These are phyloP conservation scores for Candoia aspera DNA, from an alignment of 2,113 vertebrate genomes.

Conservation along the genomic window DNA sequence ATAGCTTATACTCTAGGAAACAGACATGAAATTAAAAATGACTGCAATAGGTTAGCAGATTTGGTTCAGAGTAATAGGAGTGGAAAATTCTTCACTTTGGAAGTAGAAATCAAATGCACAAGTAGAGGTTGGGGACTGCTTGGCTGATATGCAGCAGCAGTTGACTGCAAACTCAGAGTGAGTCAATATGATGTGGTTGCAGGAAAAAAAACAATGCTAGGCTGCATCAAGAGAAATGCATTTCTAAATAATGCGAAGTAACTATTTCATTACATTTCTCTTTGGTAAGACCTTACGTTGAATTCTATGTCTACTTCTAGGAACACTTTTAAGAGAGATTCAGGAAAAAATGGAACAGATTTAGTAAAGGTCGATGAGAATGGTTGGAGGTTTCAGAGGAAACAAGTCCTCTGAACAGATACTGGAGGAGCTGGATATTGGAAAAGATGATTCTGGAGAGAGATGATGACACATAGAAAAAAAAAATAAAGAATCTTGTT, in stretches of 20 bases:
- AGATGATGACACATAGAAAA: not conserved
- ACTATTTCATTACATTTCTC: not conserved
- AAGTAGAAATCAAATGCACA: not conserved
- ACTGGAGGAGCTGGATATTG: not conserved
- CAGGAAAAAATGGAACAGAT: not conserved
- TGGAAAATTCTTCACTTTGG: not conserved
- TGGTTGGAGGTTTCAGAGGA: not conserved
- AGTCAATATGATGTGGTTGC: not conserved
- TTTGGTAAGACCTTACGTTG: not conserved
- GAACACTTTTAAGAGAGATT: not conserved
- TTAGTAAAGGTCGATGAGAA: not conserved
- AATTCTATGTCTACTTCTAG: not conserved
- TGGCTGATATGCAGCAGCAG: not conserved
- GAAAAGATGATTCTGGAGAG: not conserved
- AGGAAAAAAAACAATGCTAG: not conserved
- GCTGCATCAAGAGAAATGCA: not conserved
- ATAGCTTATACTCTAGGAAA: not conserved
- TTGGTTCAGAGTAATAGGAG: not conserved
- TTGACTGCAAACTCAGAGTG: not conserved
- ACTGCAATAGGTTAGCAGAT: not conserved
- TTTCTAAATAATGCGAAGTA: not conserved
- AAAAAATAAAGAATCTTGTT: not conserved
- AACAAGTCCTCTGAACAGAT: not conserved
- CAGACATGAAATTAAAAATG: not conserved
- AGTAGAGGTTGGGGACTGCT: not conserved